Base-by-base conservation (phyloP, 2,888 invertebrate genomes). In the Lasioglossum lativentre region DNA sequence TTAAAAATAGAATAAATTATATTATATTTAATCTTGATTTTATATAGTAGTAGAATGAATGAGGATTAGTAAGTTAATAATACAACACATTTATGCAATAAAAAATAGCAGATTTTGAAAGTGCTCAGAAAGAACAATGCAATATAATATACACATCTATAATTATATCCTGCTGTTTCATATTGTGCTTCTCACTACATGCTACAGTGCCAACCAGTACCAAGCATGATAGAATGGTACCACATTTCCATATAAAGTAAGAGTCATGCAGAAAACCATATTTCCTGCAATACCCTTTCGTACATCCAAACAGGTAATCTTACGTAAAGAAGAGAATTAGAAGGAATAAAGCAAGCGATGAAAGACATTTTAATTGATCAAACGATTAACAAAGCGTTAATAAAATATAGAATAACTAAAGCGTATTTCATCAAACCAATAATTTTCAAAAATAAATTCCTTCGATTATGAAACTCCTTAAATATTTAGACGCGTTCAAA, bases 201-300 rank as follows among this genome's bases (percentile, higher is more conserved):
- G 63, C 66, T 42, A 56, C 34, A 34, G 78, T 66, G 27, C 68
- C 78, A 76, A 63, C 47, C 38, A 38, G 85, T 86, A 77, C 85
- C 82, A 86, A 70, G 30, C 34, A 70, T 73, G 12, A 52, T 78
- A 74, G 16, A 59, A 85, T 85, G 56, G 16, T 52, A 70, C 42
- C 23, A 27, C 16, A 71, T 78, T 85, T n/a, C 71, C 68, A 1
- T 16, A 8, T 45, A 82, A 86, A 85, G 40, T 79, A 79, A 81
- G 45, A 85, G 85, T 85, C 86, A 86, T 72, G 59, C 73, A 30
- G 14, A 47, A 73, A 82, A 76, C 45, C 45, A 74, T 47, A n/a
- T 73, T 72, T 59, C 45, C 27, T 75, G 19, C 2, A n/a, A 75
- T 19, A 27, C 30, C 30, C 45, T 42, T 45, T 23, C 23, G 34